These are phyloP conservation scores for Thymelicus lineola DNA, from an alignment of 2,888 invertebrate species.

Conservation along the genomic window DNA sequence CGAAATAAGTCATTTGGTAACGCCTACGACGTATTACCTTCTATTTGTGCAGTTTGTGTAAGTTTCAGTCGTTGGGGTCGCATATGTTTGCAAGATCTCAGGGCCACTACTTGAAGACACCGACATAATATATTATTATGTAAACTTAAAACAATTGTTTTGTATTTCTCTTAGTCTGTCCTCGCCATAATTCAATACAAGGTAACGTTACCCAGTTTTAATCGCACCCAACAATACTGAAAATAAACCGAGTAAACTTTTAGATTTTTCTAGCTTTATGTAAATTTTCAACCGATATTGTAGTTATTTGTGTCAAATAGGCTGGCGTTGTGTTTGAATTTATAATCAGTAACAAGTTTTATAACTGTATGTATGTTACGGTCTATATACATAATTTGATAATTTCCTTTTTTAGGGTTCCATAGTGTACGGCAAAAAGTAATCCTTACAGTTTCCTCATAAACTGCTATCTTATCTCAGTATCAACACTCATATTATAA, in stretches of 20 bases:
- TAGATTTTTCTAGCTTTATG: neutral
- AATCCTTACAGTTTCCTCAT: too few species aligned
- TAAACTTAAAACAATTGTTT: neutral
- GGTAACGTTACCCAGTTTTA: slow-evolving; percentile 5
- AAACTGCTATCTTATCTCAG: too few species aligned
- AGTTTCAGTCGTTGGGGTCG: neutral
- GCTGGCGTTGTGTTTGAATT: neutral
- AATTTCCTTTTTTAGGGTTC: neutral
- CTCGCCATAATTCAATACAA: slow-evolving; percentile 13
- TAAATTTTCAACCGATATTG: neutral
- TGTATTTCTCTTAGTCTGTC: neutral
- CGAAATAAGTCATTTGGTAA: neutral
- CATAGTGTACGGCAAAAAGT: neutral
- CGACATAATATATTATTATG: neutral
- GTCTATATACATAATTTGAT: slow-evolving; percentile 4
- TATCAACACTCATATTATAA: too few species aligned
- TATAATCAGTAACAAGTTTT: neutral
- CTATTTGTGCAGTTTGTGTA: slow-evolving; percentile 6
- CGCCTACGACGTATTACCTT: neutral
- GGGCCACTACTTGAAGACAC: slow-evolving; percentile 5
- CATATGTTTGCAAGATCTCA: slow-evolving; percentile 24
- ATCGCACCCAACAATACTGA: neutral
- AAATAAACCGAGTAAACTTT: neutral
- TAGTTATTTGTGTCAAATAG: slow-evolving; percentile 9
- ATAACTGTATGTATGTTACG: neutral